These are phyloP conservation scores for Aurelia sp. DNA, from an alignment of 30 jellyfish, hydroid and myxozoan genomes.

Conservation along the genomic window DNA sequence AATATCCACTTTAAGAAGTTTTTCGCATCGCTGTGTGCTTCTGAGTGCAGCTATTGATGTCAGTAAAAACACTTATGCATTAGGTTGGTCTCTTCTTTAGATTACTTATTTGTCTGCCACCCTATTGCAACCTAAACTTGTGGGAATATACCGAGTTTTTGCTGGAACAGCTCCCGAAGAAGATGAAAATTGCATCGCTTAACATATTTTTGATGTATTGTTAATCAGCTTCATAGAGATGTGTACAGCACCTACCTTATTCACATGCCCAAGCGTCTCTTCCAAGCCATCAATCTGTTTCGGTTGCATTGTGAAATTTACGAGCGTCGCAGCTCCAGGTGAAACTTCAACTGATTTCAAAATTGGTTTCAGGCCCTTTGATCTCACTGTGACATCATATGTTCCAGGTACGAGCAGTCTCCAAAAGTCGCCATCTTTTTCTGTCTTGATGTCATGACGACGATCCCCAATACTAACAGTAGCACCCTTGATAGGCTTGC, in stretches of 20 bases:
- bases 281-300: constrained; percentile 93
- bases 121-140: too few relatives aligned
- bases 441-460: constrained; percentile 82
- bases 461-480: constrained; percentile 92
- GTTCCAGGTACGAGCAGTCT: constrained; percentile 99
- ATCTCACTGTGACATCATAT: constrained; percentile 91
- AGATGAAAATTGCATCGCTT: too few relatives aligned
- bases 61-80: too few relatives aligned
- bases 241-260: constrained; percentile 53
- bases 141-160: too few relatives aligned
- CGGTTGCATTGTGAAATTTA: constrained; percentile 78
- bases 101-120: too few relatives aligned
- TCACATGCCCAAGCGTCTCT: constrained; percentile 96
- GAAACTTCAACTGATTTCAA: constrained; percentile 82
- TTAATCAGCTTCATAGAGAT: too few relatives aligned
- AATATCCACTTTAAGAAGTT: too few relatives aligned
- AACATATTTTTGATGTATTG: too few relatives aligned
- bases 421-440: constrained; percentile 99
- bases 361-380: constrained; percentile 88
- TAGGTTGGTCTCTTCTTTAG: too few relatives aligned
- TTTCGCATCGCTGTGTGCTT: too few relatives aligned
- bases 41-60: too few relatives aligned
- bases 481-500: constrained; percentile 94
- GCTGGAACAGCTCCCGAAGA: too few relatives aligned
- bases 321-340: constrained; percentile 80